Percentiles rank a stretch among this genome's conserved stretches.
Evolutionary conservation across 2,888 invertebrate genomes (phyloP).

Genomic region (Suillia variegata): DNA sequence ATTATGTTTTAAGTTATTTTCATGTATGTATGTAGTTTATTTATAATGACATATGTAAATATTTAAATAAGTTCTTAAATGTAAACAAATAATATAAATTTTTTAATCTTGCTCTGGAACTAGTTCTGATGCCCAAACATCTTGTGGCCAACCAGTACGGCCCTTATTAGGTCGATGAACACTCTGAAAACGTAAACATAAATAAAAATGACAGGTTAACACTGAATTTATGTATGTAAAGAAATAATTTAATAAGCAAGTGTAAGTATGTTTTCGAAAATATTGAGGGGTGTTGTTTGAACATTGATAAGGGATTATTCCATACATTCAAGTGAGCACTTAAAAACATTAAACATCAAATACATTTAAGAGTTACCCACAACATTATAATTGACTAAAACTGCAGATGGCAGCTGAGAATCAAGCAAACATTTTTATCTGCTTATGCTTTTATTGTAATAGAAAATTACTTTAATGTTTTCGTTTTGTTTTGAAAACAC

Average conservation of each 20-base stretch:
- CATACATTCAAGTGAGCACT: background rate
- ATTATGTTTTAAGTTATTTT: no score
- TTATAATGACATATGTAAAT: no score
- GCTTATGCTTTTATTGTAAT: slow-evolving; percentile 36
- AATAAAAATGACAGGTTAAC: background rate
- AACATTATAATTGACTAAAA: slow-evolving; percentile 2
- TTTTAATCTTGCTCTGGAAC: slow-evolving; percentile 67
- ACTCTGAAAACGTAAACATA: slow-evolving; percentile 44
- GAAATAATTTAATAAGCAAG: background rate
- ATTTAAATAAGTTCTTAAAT: no score
- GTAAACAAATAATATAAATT: no score
- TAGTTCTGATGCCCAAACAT: slow-evolving; percentile 90
- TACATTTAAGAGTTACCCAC: background rate
- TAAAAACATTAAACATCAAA: background rate
- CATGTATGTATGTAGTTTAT: no score
- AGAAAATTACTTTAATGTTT: slow-evolving; percentile 18
- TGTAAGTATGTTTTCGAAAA: background rate
- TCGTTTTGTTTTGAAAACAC: slow-evolving; percentile 28
- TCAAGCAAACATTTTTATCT: slow-evolving; percentile 25
- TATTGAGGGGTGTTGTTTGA: background rate
- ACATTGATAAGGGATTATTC: slow-evolving; percentile 1
- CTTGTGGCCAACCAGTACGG: slow-evolving; percentile 96
- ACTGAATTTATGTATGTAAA: background rate
- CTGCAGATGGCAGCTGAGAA: slow-evolving; percentile 15
- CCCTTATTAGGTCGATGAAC: slow-evolving; percentile 66